A percentile compares a stretch with the other conserved stretches of the same genome.
Conservation (phyloP, 2,797 vertebrate species). For the Sarcophilus harrisii region DNA sequence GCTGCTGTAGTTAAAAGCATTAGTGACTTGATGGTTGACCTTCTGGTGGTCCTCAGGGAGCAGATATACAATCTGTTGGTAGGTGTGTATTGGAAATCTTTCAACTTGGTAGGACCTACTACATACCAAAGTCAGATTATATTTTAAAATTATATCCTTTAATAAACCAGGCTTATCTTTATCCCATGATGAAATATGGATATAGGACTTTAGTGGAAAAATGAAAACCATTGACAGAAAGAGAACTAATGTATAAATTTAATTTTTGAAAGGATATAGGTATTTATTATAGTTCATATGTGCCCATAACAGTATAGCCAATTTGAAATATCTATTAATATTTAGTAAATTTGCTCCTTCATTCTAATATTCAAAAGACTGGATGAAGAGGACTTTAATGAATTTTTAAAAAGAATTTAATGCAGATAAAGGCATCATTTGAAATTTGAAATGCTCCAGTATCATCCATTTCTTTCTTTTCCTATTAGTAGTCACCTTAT, state of each 20-base stretch:
- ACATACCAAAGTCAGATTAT: not conserved
- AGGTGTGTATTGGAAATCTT: not conserved
- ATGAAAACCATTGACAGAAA: not conserved
- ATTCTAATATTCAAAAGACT: too few species aligned
- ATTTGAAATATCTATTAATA: not conserved
- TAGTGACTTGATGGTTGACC: not conserved
- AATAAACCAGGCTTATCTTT: not conserved
- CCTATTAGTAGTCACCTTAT: too few species aligned
- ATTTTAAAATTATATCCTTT: not conserved
- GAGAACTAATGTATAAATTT: not conserved
- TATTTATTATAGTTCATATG: not conserved
- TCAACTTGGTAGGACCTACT: not conserved
- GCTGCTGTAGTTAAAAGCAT: not conserved
- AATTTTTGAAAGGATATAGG: not conserved
- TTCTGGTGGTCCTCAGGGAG: not conserved
- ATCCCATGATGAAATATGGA: not conserved
- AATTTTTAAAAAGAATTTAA: too few species aligned
- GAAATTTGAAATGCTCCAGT: too few species aligned
- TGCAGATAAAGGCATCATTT: too few species aligned
- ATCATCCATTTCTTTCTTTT: too few species aligned
- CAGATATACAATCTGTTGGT: not conserved
- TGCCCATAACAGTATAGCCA: not conserved
- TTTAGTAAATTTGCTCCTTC: too few species aligned
- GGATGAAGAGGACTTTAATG: too few species aligned
- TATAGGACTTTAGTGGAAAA: not conserved